These are phyloP conservation scores for Tenebrosternarchus preto DNA, from an alignment of 2,113 vertebrate species.

Conservation along the genomic window DNA sequence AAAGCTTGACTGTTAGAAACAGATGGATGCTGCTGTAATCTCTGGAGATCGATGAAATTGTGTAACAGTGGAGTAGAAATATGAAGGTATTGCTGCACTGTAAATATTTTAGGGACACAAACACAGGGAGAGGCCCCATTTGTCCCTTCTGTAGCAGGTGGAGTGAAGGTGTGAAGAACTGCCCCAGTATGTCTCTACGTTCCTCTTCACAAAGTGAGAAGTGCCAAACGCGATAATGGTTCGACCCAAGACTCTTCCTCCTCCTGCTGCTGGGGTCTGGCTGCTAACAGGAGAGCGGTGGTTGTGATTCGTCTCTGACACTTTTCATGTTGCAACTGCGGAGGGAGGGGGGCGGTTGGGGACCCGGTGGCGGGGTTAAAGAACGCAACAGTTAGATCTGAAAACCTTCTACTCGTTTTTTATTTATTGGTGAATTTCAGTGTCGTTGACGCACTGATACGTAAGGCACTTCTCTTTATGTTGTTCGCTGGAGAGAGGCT, in stretches of 20 bases:
- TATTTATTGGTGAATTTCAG: conserved; percentile 22
- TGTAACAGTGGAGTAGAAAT: conserved; percentile 52
- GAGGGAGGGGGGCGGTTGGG: not conserved
- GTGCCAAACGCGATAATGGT: conserved; percentile 37
- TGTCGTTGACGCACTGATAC: not conserved
- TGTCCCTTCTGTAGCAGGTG: conserved; percentile 18
- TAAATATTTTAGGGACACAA: conserved; percentile 62
- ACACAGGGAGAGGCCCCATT: conserved; percentile 32
- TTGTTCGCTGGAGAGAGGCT: not conserved
- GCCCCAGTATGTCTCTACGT: conserved; percentile 8
- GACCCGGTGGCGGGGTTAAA: not conserved
- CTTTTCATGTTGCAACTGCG: conserved; percentile 27
- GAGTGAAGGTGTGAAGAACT: conserved; percentile 31
- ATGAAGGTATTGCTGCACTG: conserved; percentile 57
- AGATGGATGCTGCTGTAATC: conserved; percentile 38
- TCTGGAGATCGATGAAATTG: conserved; percentile 27
- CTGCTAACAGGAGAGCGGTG: conserved; percentile 37
- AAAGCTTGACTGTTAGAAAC: conserved; percentile 26
- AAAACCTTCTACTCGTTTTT: conserved; percentile 11
- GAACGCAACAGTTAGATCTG: conserved; percentile 28
- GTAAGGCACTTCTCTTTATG: conserved; percentile 24
- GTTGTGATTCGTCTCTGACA: conserved; percentile 37
- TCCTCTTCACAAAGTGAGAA: conserved; percentile 30
- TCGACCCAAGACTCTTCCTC: conserved; percentile 34
- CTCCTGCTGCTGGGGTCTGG: conserved; percentile 20